A percentile compares a stretch with the other conserved stretches of the same genome.
These are phyloP conservation scores for Cosmopolites sordidus DNA, from an alignment of 2,888 invertebrate species.

Conservation along the genomic window DNA sequence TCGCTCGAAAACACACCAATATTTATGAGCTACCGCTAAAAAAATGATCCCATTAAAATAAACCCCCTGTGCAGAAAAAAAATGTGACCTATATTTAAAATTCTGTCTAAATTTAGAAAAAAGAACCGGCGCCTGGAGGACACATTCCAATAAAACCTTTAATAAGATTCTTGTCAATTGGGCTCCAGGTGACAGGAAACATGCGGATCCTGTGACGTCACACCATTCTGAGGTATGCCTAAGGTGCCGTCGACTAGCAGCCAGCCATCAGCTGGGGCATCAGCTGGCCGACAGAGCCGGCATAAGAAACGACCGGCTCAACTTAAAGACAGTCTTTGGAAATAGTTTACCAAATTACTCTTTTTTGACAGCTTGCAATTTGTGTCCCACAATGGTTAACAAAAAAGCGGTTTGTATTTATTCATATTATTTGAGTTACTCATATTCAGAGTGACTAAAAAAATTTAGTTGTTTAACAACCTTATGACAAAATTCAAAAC, in stretches of 20 bases:
- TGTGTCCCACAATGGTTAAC: no score
- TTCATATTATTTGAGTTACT: no score
- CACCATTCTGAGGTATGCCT: slow-evolving; percentile 22
- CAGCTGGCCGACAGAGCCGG: slow-evolving; percentile 33
- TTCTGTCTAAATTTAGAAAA: not conserved
- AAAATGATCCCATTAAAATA: not conserved
- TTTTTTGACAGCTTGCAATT: no score
- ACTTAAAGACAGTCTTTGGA: no score
- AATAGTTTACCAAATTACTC: no score
- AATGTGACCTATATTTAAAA: slow-evolving; percentile 12
- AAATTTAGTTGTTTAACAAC: no score
- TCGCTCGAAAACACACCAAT: no score
- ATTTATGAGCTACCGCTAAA: no score
- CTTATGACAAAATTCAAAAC: no score
- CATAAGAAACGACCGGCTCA: no score
- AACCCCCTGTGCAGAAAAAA: not conserved
- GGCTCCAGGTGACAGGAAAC: slow-evolving; percentile 45
- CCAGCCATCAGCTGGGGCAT: slow-evolving; percentile 42
- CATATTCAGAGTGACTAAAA: no score
- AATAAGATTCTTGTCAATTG: slow-evolving; percentile 11
- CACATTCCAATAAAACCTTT: slow-evolving; percentile 15
- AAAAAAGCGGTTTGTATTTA: no score
- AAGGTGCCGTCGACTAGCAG: slow-evolving; percentile 8
- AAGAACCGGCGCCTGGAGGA: not conserved
- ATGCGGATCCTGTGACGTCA: slow-evolving; percentile 43